Conservation (phyloP, 2,888 invertebrate genomes). For the Graphium colonna region DNA sequence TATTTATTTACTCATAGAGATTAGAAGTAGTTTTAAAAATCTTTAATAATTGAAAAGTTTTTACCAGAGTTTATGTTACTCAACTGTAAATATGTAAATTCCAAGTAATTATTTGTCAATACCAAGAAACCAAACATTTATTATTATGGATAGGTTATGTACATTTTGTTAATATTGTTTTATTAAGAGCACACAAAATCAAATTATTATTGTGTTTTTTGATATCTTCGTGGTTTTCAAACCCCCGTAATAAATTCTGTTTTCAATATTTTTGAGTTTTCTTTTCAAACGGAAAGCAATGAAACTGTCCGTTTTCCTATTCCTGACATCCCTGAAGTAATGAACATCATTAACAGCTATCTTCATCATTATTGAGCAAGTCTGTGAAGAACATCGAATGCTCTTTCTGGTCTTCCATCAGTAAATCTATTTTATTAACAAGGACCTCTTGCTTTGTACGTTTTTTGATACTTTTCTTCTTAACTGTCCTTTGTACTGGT, state of each 20-base stretch:
- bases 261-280: slow-evolving; percentile 53
- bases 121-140: slow-evolving; percentile 77
- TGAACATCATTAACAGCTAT: slow-evolving; percentile 30
- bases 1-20: slow-evolving; percentile 64
- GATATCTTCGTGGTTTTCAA: slow-evolving; percentile 57
- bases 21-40: slow-evolving; percentile 35
- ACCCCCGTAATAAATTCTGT: slow-evolving; percentile 72
- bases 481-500: slow-evolving; percentile 13
- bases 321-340: not conserved
- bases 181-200: slow-evolving; percentile 56
- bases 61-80: slow-evolving; percentile 65
- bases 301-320: not conserved
- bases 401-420: slow-evolving; percentile 53
- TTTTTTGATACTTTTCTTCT: not conserved
- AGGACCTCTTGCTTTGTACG: not conserved
- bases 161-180: slow-evolving; percentile 71
- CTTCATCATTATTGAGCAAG: slow-evolving; percentile 56
- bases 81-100: slow-evolving; percentile 78
- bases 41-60: slow-evolving; percentile 49
- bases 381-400: slow-evolving; percentile 65
- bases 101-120: slow-evolving; percentile 69
- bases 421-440: not conserved
- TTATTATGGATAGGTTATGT: slow-evolving; percentile 62
- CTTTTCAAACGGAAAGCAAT: too few species aligned
- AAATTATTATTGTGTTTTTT: slow-evolving; percentile 63